A percentile compares a stretch with the other conserved stretches of the same genome.
Evolutionary conservation across 2,888 invertebrate genomes (phyloP).

Genomic region (Rambutsinella grinnellia): DNA sequence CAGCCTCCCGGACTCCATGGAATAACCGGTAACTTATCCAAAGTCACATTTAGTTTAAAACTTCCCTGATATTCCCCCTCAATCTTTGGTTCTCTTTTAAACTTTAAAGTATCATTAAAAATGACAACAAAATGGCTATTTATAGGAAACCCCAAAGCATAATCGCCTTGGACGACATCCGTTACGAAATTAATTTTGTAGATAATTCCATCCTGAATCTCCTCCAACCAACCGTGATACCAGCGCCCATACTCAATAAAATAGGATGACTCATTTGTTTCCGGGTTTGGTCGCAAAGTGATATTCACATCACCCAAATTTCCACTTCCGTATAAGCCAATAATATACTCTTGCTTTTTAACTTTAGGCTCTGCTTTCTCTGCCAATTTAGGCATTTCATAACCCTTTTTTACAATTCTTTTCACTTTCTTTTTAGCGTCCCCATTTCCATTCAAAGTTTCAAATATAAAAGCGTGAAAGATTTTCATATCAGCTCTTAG

Average conservation of each 20-base stretch:
- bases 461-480: constrained; percentile 19
- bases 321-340: constrained; percentile 16
- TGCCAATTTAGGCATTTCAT: not conserved
- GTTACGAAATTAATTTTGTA: not conserved
- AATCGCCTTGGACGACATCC: constrained; percentile 16
- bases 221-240: constrained; percentile 1
- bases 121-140: not conserved
- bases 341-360: too few species aligned
- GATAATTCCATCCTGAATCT: not conserved
- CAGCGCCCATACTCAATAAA: not conserved
- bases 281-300: not conserved
- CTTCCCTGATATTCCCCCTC: not conserved
- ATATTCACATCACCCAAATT: not conserved
- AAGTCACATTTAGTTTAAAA: constrained; percentile 9
- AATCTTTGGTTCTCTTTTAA: not conserved
- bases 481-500: too few species aligned
- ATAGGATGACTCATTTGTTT: not conserved
- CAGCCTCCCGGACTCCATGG: constrained; percentile 28
- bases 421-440: not conserved
- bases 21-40: constrained; percentile 20
- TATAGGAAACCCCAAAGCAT: not conserved
- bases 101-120: not conserved
- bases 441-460: constrained; percentile 2
- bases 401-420: not conserved
- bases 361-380: too few species aligned